Percentiles rank a stretch among this genome's conserved stretches.
phyloP scores from a whole-genome alignment of 2,113 vertebrate genomes.

The Phoenicopterus ruber region DNA sequence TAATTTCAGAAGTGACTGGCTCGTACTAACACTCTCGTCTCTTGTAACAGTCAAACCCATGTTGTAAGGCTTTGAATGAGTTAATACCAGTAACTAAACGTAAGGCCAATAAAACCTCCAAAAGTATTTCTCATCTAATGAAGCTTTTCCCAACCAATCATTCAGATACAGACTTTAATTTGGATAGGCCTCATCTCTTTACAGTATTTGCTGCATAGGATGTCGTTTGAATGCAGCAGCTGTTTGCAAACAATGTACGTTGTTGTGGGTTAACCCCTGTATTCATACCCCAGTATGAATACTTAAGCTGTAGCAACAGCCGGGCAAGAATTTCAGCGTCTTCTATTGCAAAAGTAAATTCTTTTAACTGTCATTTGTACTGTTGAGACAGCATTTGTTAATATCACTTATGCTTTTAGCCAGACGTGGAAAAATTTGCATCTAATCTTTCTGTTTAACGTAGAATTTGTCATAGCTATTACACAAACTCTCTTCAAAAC shows the following conservation, averaged over 20 bases:
- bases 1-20: background rate
- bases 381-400: background rate
- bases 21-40: background rate
- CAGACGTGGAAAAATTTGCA: background rate
- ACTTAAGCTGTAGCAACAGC: background rate
- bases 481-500: background rate
- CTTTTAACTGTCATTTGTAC: background rate
- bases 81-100: background rate
- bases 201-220: background rate
- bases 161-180: background rate
- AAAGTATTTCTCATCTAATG: background rate
- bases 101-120: background rate
- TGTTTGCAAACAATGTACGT: background rate
- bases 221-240: background rate
- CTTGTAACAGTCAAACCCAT: background rate
- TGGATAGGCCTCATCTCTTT: background rate
- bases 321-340: background rate
- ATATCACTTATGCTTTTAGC: background rate
- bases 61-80: background rate
- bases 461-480: background rate
- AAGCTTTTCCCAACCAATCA: background rate
- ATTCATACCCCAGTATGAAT: background rate
- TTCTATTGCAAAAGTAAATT: background rate
- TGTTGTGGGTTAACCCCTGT: rapidly evolving
- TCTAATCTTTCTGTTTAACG: background rate